Base-by-base conservation (phyloP, 23 tunicate genomes). In the Ciona savignyi region DNA sequence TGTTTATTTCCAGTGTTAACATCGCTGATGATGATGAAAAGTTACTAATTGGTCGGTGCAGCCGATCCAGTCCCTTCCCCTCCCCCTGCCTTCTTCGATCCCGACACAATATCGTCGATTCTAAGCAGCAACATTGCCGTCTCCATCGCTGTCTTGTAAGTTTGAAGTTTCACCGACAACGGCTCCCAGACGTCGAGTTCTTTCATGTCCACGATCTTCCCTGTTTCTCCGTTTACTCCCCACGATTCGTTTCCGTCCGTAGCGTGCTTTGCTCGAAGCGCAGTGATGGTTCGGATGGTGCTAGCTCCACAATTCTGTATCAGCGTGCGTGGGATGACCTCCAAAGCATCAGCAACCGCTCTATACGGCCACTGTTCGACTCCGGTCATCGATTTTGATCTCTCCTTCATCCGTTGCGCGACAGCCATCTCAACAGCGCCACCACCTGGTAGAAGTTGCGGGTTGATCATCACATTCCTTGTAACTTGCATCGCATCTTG, bases 401-500 rank as follows among this genome's bases (percentile, higher is more conserved):
- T 84, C 33, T 91, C 90, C 60, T 69, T 74, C 83, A 91, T 51
- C 66, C 22, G 70, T 88, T 90, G 90, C 22, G 97, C 88, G 22
- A 93, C 93, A 31, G 98, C 93, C 93, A 93, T 77, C 70, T 93
- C 98, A 31, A 85, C 84, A 71, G 98, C 98, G 77, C 98, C 98
- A 67, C 98, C 98, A n/a, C 98, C 98, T 30, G 98, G 88, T 6
- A 93, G 78, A 29, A 93, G 78, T 35, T 77, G 80, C 0, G 93
- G 87, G 64, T 93, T 80, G 28, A 93, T 82, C 93, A 93, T 85
- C 35, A 93, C 98, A 51, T 93, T 93, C 28, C 98, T 79, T 23
- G 84, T 92, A 33, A 93, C 98, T 60, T 93, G 98, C 98, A 93
- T 93, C 23, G 98, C 98, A 49, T 93, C 98, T 35, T 93, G 98